Base-by-base conservation (phyloP, 2,113 vertebrate genomes). In the Apteryx mantelli region DNA sequence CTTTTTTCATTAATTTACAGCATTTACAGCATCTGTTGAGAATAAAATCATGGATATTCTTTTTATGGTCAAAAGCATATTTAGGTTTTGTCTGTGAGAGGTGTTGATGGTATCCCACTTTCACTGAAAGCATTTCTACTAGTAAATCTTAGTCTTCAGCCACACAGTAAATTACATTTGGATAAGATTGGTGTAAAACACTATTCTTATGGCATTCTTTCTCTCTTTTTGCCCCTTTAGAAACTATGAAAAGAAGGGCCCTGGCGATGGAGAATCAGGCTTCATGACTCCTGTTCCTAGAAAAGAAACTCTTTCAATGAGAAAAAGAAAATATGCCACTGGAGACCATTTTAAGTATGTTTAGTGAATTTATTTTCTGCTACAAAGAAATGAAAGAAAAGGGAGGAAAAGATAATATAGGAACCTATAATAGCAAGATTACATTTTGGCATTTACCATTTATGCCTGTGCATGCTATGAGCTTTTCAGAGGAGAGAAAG, bases 321-420 rank as follows among this genome's bases (percentile, higher is more conserved):
- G 34, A 71, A 58, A 36, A 66, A 94, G 11, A 89, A 97, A 86
- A 75, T 65, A 58, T 9, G 0, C 2, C 40, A 71, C 21, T 77
- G 4, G 26, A 95, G 56, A 91, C 44, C 6, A 63, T 95, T 94
- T 96, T 75, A 88, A 92, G 30, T 73, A 20, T 64, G 38, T 89
- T 89, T 46, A 78, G 21, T 53, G n/a, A 80, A 85, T 93, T 96
- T 53, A 32, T 92, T 96, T 96, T 94, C 48, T 84, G 5, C 34
- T 89, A 38, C 17, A 91, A 91, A 96, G 14, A 95, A 96, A 95
- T 83, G 80, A 44, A 74, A 82, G 55, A 28, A 58, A 80, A 91
- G 75, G 4, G 46, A 84, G 9, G 38, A 87, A 95, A 94, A 3
- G 6, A 18, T 13, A 40, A 32, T 60, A 21, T 22, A 48, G 2